Evolutionary conservation across 2,888 invertebrate genomes (phyloP), one percentile per base, ranked within the genome.

Genomic region (Apamea sordens): DNA sequence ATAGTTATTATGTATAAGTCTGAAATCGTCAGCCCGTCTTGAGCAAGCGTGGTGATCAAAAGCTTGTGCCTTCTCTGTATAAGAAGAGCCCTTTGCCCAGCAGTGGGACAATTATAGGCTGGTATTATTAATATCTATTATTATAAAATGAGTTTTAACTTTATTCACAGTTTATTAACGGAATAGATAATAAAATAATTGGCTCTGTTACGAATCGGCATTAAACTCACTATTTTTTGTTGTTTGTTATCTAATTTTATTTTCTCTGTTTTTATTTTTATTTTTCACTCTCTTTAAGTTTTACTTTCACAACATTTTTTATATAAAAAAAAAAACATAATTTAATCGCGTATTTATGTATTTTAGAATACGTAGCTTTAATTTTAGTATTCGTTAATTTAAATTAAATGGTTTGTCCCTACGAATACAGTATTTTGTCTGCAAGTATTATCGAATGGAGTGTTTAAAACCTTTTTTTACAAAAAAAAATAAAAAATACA

Each of bases 191-290:
- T 77, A 83, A 72, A 80, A 86, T 76, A 71, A 86, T 86, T 81
- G 88, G 85, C 87, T 86, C 89, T 88, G 80, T 90, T 91, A 89
- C 90, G 89, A 90, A 90, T 90, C 89, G 90, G 90, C 91, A 89
- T 87, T 85, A 85, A 86, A 85, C 85, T 89, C 94, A 96, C 95
- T 95, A 94, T 95, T 95, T 96, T 96, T 96, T 96, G 95, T 92
- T 96, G 96, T 90, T 95, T 95, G 96, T 96, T 96, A 95, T 95
- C 92, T 96, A 96, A 95, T 96, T 96, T 95, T 96, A 95, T 92
- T 92, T 95, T 89, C 85, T 94, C 94, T 94, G 93, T 91, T 94
- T 94, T 93, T 93, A 92, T 90, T 92, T 93, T 84, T 84, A 92
- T 90, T 92, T 93, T 79, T 84, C 93, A 89, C 91, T 77, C 70